Conservation (phyloP, 2,113 vertebrate genomes). For the Prinia subflava region DNA sequence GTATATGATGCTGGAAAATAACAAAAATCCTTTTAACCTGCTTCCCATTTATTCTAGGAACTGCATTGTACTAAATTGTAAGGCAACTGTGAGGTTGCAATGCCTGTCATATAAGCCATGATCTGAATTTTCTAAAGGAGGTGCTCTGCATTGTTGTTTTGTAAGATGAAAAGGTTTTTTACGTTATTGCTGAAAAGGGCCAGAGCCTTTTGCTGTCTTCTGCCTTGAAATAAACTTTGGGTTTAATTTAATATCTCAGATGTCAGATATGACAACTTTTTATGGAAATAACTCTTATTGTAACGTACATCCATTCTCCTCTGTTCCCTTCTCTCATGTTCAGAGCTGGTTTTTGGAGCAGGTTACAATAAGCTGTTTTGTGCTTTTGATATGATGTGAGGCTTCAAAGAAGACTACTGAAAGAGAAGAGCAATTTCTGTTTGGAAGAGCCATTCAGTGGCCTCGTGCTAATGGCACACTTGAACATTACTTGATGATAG, state of each 20-base stretch:
- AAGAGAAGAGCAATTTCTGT: constrained; percentile 44
- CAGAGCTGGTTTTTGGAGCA: constrained; percentile 47
- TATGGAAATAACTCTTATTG: constrained; percentile 39
- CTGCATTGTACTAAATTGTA: background rate
- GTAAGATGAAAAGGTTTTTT: constrained; percentile 33
- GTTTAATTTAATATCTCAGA: constrained; percentile 60
- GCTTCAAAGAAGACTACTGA: constrained; percentile 45
- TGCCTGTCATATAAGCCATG: background rate
- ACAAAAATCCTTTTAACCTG: background rate
- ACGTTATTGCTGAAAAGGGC: constrained; percentile 43
- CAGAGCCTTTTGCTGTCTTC: constrained; percentile 35
- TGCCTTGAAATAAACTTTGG: constrained; percentile 55
- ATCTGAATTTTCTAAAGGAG: constrained; percentile 16
- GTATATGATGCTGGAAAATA: constrained; percentile 1
- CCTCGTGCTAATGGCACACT: constrained; percentile 28
- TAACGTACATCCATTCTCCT: constrained; percentile 1
- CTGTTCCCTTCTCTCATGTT: background rate
- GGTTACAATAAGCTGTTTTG: constrained; percentile 62
- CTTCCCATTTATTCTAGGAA: background rate
- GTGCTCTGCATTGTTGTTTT: constrained; percentile 34
- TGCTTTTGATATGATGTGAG: constrained; percentile 24
- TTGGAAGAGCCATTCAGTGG: background rate
- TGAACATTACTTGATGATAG: constrained; percentile 13
- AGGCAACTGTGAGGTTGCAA: background rate
- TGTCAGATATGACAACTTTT: constrained; percentile 23